These are phyloP conservation scores for Amblyopsis hoosieri DNA, from an alignment of 2,797 vertebrate species.

Conservation along the genomic window DNA sequence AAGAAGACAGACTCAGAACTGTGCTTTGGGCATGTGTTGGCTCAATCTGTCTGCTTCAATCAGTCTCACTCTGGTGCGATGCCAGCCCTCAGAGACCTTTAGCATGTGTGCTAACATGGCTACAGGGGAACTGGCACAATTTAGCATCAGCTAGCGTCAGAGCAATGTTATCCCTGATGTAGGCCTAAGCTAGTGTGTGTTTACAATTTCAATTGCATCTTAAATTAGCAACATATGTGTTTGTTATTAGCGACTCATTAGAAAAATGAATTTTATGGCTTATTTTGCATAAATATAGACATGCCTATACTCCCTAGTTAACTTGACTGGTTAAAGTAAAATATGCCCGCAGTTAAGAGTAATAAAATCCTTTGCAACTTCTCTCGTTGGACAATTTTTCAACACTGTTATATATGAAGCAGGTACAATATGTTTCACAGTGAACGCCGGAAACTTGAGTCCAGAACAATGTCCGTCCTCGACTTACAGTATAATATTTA, in stretches of 20 bases:
- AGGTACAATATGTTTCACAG: too few species aligned
- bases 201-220: slow-evolving; percentile 21
- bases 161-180: slow-evolving; percentile 3
- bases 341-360: too few species aligned
- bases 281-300: not conserved
- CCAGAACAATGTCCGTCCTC: too few species aligned
- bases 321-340: too few species aligned
- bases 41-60: slow-evolving; percentile 56
- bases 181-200: slow-evolving; percentile 25
- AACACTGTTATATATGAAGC: too few species aligned
- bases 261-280: slow-evolving; percentile 16
- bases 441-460: too few species aligned
- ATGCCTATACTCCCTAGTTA: not conserved
- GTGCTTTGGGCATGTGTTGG: slow-evolving; percentile 50
- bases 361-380: too few species aligned
- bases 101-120: slow-evolving; percentile 55
- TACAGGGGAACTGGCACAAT: slow-evolving; percentile 41
- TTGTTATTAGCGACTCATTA: slow-evolving; percentile 24
- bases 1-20: slow-evolving; percentile 26
- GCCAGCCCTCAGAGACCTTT: slow-evolving; percentile 50
- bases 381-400: too few species aligned
- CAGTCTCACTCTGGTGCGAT: slow-evolving; percentile 44
- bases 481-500: too few species aligned
- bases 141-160: slow-evolving; percentile 27
- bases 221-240: slow-evolving; percentile 39